A percentile compares a stretch with the other conserved stretches of the same genome.
phyloP scores from a whole-genome alignment of 2,888 invertebrate species.

The Geophilus truncorum region DNA sequence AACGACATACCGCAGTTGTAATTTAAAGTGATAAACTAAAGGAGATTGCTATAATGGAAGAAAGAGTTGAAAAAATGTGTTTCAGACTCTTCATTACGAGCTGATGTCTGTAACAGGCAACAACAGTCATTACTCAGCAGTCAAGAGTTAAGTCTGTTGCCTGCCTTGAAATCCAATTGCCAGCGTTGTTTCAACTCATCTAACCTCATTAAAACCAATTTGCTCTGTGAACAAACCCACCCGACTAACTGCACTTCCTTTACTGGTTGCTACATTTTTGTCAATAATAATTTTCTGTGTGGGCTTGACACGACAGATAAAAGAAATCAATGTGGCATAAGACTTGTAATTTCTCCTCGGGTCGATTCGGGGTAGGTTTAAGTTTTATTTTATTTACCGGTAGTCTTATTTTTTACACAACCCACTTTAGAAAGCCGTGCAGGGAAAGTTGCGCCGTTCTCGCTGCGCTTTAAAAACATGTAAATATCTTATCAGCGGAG shows the following conservation, averaged over 20 bases:
- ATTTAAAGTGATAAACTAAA: constrained; percentile 3
- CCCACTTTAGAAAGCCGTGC: too few relatives aligned
- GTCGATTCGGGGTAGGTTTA: background rate
- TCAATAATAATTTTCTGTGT: constrained; percentile 4
- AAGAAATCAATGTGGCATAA: background rate
- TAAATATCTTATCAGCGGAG: too few relatives aligned
- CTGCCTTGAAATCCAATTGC: constrained; percentile 24
- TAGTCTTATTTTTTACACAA: too few relatives aligned
- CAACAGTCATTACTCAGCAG: constrained; percentile 24
- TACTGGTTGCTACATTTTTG: background rate
- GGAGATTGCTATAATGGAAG: background rate
- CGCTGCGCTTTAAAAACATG: too few relatives aligned
- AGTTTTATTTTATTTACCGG: too few relatives aligned
- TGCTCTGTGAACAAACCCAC: constrained; percentile 22
- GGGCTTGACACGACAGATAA: background rate
- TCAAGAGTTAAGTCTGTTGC: constrained; percentile 22
- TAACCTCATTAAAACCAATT: constrained; percentile 27
- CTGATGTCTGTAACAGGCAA: constrained; percentile 24
- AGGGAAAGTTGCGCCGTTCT: too few relatives aligned
- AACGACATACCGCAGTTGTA: background rate
- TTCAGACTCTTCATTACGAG: constrained; percentile 13
- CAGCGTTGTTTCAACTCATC: constrained; percentile 19
- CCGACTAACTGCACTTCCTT: constrained; percentile 12
- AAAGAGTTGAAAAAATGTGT: background rate
- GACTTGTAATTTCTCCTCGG: background rate